phyloP scores from a whole-genome alignment of 2,888 invertebrate genomes.

The Nymphalis urticae region DNA sequence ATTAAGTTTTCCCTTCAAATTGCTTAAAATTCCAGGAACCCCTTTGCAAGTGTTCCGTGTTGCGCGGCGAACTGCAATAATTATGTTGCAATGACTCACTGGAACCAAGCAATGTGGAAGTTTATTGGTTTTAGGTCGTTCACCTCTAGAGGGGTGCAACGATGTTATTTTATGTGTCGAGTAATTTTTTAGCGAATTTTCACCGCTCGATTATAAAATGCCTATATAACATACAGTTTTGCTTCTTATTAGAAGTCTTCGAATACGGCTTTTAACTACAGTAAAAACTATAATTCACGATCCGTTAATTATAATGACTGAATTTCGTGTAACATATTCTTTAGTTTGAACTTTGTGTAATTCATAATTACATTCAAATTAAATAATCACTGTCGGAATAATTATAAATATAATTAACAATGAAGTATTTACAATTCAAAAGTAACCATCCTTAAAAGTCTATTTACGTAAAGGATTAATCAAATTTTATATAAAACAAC shows the following conservation, averaged over 20 bases:
- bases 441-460: too few species aligned
- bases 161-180: conserved; percentile 6
- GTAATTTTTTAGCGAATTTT: conserved; percentile 14
- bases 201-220: conserved; percentile 10
- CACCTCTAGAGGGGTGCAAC: conserved; percentile 41
- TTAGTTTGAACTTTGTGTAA: too few species aligned
- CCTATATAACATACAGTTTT: conserved; percentile 11
- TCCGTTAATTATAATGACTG: background rate
- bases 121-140: conserved; percentile 48
- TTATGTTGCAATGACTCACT: conserved; percentile 46
- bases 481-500: background rate
- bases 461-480: background rate
- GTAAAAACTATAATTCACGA: conserved; percentile 5
- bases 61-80: conserved; percentile 44
- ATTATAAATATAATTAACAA: too few species aligned
- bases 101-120: conserved; percentile 40
- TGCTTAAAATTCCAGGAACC: conserved; percentile 34
- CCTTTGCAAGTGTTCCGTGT: conserved; percentile 33
- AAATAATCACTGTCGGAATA: too few species aligned
- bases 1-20: conserved; percentile 10
- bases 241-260: conserved; percentile 17
- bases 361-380: too few species aligned
- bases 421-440: too few species aligned
- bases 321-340: too few species aligned
- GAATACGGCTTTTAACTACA: conserved; percentile 3